Base-by-base conservation (phyloP, 2,113 vertebrate species). In the Nannobrachium achirus region DNA sequence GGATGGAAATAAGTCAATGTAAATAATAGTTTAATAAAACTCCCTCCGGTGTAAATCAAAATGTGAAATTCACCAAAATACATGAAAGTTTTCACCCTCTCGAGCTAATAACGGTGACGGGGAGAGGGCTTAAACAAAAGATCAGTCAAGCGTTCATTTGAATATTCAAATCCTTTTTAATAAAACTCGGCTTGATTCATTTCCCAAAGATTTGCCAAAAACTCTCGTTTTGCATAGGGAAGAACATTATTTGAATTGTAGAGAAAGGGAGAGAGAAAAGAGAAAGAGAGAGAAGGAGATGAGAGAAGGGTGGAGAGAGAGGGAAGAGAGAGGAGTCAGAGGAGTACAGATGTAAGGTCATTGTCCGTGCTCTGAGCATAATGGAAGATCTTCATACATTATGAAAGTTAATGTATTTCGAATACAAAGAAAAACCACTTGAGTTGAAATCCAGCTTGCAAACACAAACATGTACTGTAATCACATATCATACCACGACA, bases 1-100 rank as follows among this genome's bases (percentile, higher is more conserved):
- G 84, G 89, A 90, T 91, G 86, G 89, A 90, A 91, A 91, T 87
- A 85, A 92, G 85, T 89, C 84, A 92, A 88, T 90, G 91, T 92
- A 92, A 93, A 93, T 90, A 93, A 91, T 91, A 84, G 85, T 91
- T 92, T 90, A 93, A 92, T 93, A 92, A 92, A 90, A 88, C 75
- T 84, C 79, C 78, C 80, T 76, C 80, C 87, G 79, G 89, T 89
- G 82, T 86, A 89, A 90, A 91, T 89, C 88, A 87, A 88, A 79
- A 89, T 69, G 89, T 81, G 88, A 86, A 93, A 89, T 90, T 93
- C 82, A 19, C 79, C 81, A 86, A 91, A 93, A 91, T 80, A 79
- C 20, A 64, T 79, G 86, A 91, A 92, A 91, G 85, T 91, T 90
- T 91, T 89, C 84, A 80, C 84, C 84, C 90, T 90, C 87, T 92